Evolutionary conservation across 2,888 invertebrate genomes (phyloP).

Genomic region (Acanthosepion pharaonis): DNA sequence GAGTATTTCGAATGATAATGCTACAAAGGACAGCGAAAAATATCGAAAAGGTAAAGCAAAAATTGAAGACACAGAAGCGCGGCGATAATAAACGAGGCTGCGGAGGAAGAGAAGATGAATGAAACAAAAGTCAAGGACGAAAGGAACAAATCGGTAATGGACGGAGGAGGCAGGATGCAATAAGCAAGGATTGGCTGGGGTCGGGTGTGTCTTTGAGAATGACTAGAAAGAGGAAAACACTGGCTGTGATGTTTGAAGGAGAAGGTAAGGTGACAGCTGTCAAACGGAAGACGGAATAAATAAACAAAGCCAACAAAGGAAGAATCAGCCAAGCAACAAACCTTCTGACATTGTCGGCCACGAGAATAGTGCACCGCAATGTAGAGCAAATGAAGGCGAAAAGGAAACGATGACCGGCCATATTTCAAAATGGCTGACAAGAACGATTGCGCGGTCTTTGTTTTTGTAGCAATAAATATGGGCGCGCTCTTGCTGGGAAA

Average conservation of each 20-base stretch:
- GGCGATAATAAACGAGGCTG: background rate
- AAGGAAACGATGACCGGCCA: background rate
- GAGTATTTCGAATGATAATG: too few species aligned
- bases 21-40: too few species aligned
- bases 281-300: slow-evolving; percentile 2
- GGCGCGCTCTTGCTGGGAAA: background rate
- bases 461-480: background rate
- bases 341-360: slow-evolving; percentile 25
- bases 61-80: too few species aligned
- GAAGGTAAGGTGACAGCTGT: background rate
- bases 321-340: background rate
- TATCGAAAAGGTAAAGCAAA: too few species aligned
- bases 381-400: background rate
- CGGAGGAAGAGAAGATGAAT: background rate
- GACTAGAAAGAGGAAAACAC: background rate
- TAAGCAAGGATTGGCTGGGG: background rate
- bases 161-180: background rate
- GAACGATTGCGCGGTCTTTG: background rate
- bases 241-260: background rate
- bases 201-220: background rate
- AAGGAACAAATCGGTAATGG: background rate
- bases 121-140: background rate
- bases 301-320: background rate
- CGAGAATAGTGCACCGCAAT: background rate
- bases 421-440: background rate